Evolutionary conservation across 1,140 invertebrate genomes (phyloP).

Genomic region (Calephelis virginiensis): DNA sequence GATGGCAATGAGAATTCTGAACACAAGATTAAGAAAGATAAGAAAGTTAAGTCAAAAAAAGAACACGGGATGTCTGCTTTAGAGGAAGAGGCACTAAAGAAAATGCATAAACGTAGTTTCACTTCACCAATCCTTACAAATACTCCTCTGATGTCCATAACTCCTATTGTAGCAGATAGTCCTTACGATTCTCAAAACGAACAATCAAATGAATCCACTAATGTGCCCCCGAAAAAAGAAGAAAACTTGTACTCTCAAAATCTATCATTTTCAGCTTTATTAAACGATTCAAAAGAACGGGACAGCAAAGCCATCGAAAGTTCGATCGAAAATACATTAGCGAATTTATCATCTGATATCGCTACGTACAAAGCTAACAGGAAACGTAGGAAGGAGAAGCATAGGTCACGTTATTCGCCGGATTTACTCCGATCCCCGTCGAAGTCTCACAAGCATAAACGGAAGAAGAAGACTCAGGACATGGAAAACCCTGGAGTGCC

Average conservation of each 20-base stretch:
- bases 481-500: slow-evolving; percentile 81
- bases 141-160: slow-evolving; percentile 76
- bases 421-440: slow-evolving; percentile 79
- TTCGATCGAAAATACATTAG: slow-evolving; percentile 63
- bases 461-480: slow-evolving; percentile 86
- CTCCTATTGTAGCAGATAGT: slow-evolving; percentile 73
- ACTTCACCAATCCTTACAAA: slow-evolving; percentile 73
- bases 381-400: slow-evolving; percentile 84
- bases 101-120: slow-evolving; percentile 72
- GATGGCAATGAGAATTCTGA: slow-evolving; percentile 50
- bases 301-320: slow-evolving; percentile 66
- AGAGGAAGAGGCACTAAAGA: slow-evolving; percentile 47
- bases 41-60: slow-evolving; percentile 50
- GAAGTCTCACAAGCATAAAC: slow-evolving; percentile 84
- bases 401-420: slow-evolving; percentile 83
- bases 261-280: slow-evolving; percentile 69
- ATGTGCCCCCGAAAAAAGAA: slow-evolving; percentile 44
- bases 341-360: slow-evolving; percentile 67
- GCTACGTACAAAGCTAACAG: slow-evolving; percentile 78
- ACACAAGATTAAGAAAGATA: slow-evolving; percentile 58
- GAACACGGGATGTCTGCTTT: slow-evolving; percentile 48
- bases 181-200: slow-evolving; percentile 73
- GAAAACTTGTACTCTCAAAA: slow-evolving; percentile 64
- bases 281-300: slow-evolving; percentile 62
- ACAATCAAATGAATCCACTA: slow-evolving; percentile 46